Conservation (phyloP, 2,888 invertebrate genomes). For the Prenolepis imparis region DNA sequence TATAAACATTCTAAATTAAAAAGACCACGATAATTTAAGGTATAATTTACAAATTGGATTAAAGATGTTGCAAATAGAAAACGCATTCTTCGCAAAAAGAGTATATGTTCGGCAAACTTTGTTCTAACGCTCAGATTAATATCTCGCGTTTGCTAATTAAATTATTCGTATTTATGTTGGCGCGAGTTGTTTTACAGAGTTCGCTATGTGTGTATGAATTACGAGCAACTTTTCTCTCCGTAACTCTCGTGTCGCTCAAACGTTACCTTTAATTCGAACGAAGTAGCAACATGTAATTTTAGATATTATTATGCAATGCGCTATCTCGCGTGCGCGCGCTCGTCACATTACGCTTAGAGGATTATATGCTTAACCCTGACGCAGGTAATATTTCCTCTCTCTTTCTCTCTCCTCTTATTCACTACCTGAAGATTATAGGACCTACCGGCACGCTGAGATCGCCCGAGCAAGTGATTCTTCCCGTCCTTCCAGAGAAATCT, state of each 20-base stretch:
- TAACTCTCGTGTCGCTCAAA: background rate
- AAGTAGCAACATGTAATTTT: slow-evolving; percentile 26
- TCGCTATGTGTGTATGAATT: slow-evolving; percentile 1
- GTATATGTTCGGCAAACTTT: background rate
- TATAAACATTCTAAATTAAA: background rate
- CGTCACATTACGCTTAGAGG: slow-evolving; percentile 5
- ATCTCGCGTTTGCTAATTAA: slow-evolving; percentile 15
- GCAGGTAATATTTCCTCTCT: background rate
- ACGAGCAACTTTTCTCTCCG: background rate
- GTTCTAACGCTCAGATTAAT: background rate
- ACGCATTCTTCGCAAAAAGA: background rate
- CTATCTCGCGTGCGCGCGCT: slow-evolving; percentile 10
- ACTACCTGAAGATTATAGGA: slow-evolving; percentile 69
- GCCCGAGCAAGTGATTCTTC: slow-evolving; percentile 65
- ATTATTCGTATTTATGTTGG: background rate
- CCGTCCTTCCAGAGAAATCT: slow-evolving; percentile 67
- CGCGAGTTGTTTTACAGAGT: background rate
- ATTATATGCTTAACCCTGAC: slow-evolving; percentile 48
- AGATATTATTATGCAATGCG: background rate
- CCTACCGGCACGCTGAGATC: slow-evolving; percentile 26
- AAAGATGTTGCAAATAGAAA: background rate
- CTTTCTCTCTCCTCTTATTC: background rate
- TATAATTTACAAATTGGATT: background rate
- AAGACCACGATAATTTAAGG: background rate
- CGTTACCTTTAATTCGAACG: background rate